Conservation (phyloP, 2,888 invertebrate genomes). For the Brassicogethes aeneus region DNA sequence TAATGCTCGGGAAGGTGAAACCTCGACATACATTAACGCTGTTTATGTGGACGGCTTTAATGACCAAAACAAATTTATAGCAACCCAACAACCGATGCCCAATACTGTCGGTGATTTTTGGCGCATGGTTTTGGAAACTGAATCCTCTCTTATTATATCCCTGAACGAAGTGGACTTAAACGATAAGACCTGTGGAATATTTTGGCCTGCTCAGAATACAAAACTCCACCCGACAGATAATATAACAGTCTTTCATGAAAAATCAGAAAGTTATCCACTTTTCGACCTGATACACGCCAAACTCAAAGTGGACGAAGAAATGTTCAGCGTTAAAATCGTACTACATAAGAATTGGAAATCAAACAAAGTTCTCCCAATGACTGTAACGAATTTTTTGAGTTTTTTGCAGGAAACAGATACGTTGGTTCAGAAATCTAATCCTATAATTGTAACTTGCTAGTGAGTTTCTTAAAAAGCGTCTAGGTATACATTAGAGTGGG, state of each 20-base stretch:
- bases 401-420: constrained; percentile 34
- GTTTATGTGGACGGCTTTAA: constrained; percentile 38
- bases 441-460: constrained; percentile 38
- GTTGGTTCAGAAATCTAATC: constrained; percentile 28
- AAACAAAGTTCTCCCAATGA: constrained; percentile 19
- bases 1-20: constrained; percentile 32
- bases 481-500: no score
- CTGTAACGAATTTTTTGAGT: constrained; percentile 28
- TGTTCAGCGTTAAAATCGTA: constrained; percentile 22
- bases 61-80: constrained; percentile 35
- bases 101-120: constrained; percentile 42
- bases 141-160: constrained; percentile 36
- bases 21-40: constrained; percentile 42
- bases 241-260: no score
- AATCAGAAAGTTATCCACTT: no score
- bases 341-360: constrained; percentile 31
- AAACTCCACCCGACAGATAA: no score
- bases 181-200: no score
- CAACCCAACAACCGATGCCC: constrained; percentile 41
- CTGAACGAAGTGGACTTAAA: constrained; percentile 35
- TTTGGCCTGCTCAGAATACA: no score
- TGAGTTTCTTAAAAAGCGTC: constrained; percentile 26
- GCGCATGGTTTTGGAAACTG: constrained; percentile 38
- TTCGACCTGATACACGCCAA: no score
- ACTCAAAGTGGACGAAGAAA: no score